phyloP scores from a whole-genome alignment of 2,797 vertebrate species.

The Balearica regulorum region DNA sequence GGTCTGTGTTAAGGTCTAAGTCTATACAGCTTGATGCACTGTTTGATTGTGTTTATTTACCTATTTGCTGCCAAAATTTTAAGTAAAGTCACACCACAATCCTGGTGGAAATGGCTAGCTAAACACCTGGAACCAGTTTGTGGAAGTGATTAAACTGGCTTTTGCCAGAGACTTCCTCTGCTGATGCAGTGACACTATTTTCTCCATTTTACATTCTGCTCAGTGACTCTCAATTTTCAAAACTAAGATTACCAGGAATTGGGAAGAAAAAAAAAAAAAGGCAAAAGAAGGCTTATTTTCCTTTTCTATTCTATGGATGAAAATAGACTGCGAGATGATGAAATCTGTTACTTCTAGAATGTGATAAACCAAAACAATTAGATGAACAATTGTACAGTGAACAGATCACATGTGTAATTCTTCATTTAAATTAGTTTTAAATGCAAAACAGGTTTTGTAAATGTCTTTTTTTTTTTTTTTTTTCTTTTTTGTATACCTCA shows the following conservation, averaged over 20 bases:
- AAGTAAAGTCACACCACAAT: neutral
- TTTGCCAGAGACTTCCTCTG: slow-evolving; percentile 19
- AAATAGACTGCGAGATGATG: neutral
- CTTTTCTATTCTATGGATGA: neutral
- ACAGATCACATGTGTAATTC: neutral
- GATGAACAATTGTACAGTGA: neutral
- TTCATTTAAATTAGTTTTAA: slow-evolving; percentile 34
- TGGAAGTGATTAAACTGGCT: slow-evolving; percentile 6
- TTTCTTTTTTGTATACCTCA: neutral
- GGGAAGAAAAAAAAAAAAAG: neutral
- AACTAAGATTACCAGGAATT: neutral
- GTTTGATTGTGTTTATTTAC: slow-evolving; percentile 23
- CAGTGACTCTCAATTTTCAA: neutral
- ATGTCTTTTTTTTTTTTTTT: neutral
- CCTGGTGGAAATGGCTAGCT: slow-evolving; percentile 9
- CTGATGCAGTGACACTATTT: neutral
- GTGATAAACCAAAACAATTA: slow-evolving; percentile 28
- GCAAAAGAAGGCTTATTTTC: neutral
- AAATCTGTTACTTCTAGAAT: neutral
- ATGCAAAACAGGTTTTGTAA: slow-evolving; percentile 22
- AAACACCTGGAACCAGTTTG: slow-evolving; percentile 17
- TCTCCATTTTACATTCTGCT: slow-evolving; percentile 10
- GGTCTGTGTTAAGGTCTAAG: neutral
- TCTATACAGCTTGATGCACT: neutral
- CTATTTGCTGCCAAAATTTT: slow-evolving; percentile 3